Conservation (phyloP, 2,888 invertebrate genomes). For the Allolobophora icterica region DNA sequence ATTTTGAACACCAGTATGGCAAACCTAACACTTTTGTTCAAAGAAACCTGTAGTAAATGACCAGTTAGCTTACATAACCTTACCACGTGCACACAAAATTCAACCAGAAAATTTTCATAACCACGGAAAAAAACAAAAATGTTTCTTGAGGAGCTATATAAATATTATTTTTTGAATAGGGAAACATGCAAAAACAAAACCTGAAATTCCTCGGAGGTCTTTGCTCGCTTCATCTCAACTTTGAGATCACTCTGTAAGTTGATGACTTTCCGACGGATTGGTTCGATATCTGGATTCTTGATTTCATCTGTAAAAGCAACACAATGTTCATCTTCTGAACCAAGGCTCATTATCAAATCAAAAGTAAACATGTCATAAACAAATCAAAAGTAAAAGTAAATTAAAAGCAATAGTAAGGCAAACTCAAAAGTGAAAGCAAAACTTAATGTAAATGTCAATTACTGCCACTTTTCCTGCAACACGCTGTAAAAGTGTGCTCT, state of each 20-base stretch:
- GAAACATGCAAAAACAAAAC: slow-evolving; percentile 15
- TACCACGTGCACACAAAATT: too few relatives aligned
- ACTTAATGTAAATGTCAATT: neutral
- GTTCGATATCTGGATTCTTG: slow-evolving; percentile 33
- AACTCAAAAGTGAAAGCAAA: neutral
- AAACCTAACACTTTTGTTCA: too few relatives aligned
- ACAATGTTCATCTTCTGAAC: neutral
- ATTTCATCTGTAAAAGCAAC: slow-evolving; percentile 18
- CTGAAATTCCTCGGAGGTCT: slow-evolving; percentile 36
- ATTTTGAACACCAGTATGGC: too few relatives aligned
- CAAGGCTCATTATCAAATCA: neutral
- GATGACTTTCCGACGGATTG: slow-evolving; percentile 36
- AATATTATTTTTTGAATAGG: neutral
- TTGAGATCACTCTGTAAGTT: slow-evolving; percentile 44
- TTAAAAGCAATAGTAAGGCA: neutral
- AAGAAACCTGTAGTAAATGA: too few relatives aligned
- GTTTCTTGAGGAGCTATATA: neutral
- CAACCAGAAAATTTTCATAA: too few relatives aligned
- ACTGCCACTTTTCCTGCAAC: too few relatives aligned
- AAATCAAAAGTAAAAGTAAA: slow-evolving; percentile 17
- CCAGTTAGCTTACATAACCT: too few relatives aligned
- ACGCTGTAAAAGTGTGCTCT: neutral
- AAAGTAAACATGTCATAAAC: neutral
- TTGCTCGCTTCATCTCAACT: slow-evolving; percentile 38
- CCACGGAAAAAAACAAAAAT: neutral